Base-by-base conservation (phyloP, 2,113 vertebrate species). In the Fregetta grallaria region DNA sequence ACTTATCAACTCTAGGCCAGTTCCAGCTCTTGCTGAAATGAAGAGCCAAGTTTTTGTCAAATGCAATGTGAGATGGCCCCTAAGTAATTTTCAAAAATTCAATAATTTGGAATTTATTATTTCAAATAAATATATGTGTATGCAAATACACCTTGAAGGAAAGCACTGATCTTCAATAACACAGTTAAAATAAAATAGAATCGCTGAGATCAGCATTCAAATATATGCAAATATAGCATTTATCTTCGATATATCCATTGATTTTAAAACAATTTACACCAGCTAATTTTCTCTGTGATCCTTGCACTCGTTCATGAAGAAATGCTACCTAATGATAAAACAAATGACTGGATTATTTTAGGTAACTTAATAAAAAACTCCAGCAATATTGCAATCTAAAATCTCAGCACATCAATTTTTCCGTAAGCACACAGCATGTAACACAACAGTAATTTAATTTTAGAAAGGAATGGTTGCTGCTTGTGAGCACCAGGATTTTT, bases 401-500 rank as follows among this genome's bases (percentile, higher is more conserved):
- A 82, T 67, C 50, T 76, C 68, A 36, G 86, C 58, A 32, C 42
- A 81, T 26, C 2, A 15, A 17, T 59, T 67, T 45, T 76, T 68
- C 52, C 52, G 66, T 47, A 74, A 88, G 82, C 42, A 34, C 38
- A 36, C 5, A 85, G 52, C 49, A 17, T 3, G 3, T 40, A 78
- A 87, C 40, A 70, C 87, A 84, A 85, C 0, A 13, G 22, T 58
- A 53, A 95, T 86, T 86, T 88, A 84, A 94, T 81, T 91, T 67
- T 78, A 95, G 94, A 93, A 90, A 95, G 88, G 73, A 85, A 88
- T 56, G 90, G n/a, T 61, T 86, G 44, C 82, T 88, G 94, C 52
- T 32, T 82, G 45, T 34, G 81, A 91, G 81, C 90, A 73, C 53
- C 61, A 70, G 42, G 22, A 52, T 25, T 65, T 63, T 77, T 32